phyloP scores from a whole-genome alignment of 2,888 invertebrate species.

The Koerneria pararmatus region DNA sequence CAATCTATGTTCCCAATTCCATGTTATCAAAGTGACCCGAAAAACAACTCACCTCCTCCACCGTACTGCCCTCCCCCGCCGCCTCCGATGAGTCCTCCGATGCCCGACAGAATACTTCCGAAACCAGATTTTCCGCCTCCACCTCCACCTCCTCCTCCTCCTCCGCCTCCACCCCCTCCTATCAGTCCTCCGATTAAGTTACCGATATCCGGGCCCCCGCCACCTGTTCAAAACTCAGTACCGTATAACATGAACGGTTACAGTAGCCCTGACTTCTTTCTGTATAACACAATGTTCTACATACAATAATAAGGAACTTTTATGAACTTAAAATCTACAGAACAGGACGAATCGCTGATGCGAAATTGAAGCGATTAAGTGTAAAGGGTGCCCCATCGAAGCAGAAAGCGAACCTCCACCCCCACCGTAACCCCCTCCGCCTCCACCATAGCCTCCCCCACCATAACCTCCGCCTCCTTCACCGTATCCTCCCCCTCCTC shows the following conservation, averaged over 20 bases:
- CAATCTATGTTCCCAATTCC: too few relatives aligned
- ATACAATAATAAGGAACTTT: too few relatives aligned
- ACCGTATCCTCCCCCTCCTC: slow-evolving; percentile 27
- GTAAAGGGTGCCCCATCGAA: slow-evolving; percentile 5
- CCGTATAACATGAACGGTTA: slow-evolving; percentile 23
- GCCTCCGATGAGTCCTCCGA: slow-evolving; percentile 52
- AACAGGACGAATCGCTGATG: too few relatives aligned
- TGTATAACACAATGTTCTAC: too few relatives aligned
- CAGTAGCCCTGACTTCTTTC: slow-evolving; percentile 24
- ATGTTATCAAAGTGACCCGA: neutral
- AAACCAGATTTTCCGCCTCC: slow-evolving; percentile 32
- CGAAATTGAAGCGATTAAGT: slow-evolving; percentile 9
- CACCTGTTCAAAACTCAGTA: slow-evolving; percentile 16
- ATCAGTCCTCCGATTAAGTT: slow-evolving; percentile 26
- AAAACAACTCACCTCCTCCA: slow-evolving; percentile 35
- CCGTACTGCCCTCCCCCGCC: slow-evolving; percentile 36
- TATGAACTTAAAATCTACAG: too few relatives aligned
- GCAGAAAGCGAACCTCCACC: slow-evolving; percentile 24
- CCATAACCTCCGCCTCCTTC: slow-evolving; percentile 22
- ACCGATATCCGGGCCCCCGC: slow-evolving; percentile 25
- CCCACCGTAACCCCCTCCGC: slow-evolving; percentile 28
- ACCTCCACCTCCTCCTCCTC: slow-evolving; percentile 31
- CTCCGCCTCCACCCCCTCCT: slow-evolving; percentile 27
- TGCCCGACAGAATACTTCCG: slow-evolving; percentile 31
- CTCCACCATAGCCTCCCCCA: slow-evolving; percentile 21